Conservation (phyloP, 2,888 invertebrate genomes). For the Lymantria dispar region DNA sequence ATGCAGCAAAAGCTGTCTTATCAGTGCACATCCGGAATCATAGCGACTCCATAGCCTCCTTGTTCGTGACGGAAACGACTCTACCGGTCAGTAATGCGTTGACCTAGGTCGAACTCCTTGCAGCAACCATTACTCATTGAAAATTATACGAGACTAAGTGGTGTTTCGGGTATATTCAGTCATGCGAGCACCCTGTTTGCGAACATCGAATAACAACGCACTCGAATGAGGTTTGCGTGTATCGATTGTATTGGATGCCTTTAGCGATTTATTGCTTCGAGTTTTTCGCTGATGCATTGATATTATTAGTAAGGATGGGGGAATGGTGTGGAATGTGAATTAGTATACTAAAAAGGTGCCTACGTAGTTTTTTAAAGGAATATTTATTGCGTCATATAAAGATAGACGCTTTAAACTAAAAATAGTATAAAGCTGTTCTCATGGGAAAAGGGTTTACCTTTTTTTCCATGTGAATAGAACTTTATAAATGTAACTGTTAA, state of each 20-base stretch:
- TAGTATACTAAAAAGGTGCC: conserved; percentile 1
- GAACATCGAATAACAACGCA: conserved; percentile 38
- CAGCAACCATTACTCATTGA: conserved; percentile 73
- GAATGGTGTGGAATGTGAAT: conserved; percentile 24
- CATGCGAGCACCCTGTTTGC: conserved; percentile 47
- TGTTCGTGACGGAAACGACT: conserved; percentile 51
- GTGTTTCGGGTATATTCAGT: conserved; percentile 71
- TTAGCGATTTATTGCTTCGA: conserved; percentile 47
- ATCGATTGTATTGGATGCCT: conserved; percentile 44
- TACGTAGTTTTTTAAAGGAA: background rate
- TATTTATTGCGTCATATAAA: no score
- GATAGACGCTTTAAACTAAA: no score
- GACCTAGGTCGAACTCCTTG: conserved; percentile 66
- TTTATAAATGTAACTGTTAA: no score
- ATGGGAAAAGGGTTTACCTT: no score
- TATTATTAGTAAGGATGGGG: conserved; percentile 5
- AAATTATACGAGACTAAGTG: conserved; percentile 78
- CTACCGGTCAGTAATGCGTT: conserved; percentile 63
- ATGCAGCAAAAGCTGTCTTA: conserved; percentile 18
- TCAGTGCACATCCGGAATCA: conserved; percentile 32
- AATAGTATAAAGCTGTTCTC: no score
- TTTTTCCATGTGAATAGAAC: no score
- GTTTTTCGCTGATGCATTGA: conserved; percentile 33
- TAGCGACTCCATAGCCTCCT: conserved; percentile 37
- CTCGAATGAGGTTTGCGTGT: conserved; percentile 39